A percentile compares a stretch with the other conserved stretches of the same genome.
Conservation (phyloP, 1,140 invertebrate species). For the Tetramorium parvispinum region DNA sequence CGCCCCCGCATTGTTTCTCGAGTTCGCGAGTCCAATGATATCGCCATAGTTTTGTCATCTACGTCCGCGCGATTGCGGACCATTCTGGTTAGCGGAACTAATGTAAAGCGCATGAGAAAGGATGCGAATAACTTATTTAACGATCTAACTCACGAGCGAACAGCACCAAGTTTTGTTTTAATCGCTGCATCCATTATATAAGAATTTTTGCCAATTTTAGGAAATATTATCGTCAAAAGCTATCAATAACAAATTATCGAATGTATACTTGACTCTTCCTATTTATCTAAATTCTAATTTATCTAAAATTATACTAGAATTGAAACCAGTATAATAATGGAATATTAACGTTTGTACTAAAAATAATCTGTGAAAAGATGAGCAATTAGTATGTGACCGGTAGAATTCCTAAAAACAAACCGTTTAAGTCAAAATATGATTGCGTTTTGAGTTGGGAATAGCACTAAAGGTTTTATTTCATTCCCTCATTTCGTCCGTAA, state of each 20-base stretch:
- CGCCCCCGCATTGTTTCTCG: conserved; percentile 61
- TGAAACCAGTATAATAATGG: neutral
- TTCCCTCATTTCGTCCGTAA: conserved; percentile 73
- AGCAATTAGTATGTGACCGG: neutral
- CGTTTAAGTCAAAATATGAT: neutral
- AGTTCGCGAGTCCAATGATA: conserved; percentile 49
- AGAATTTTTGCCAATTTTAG: neutral
- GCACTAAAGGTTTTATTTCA: conserved; percentile 67
- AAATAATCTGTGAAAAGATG: neutral
- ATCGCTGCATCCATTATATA: neutral
- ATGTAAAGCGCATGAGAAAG: conserved; percentile 24
- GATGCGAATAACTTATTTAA: conserved; percentile 41
- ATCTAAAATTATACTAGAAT: neutral
- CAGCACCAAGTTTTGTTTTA: neutral
- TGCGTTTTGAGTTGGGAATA: neutral
- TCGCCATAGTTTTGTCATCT: conserved; percentile 59
- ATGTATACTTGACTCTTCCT: neutral
- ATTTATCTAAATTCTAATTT: too few relatives aligned
- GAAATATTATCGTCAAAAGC: neutral
- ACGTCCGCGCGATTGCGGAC: conserved; percentile 47
- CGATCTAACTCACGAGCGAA: neutral
- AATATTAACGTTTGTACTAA: neutral
- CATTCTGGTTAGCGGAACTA: conserved; percentile 45
- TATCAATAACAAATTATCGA: neutral
- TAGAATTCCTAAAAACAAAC: neutral